Percentiles rank a stretch among this genome's conserved stretches.
These are phyloP conservation scores for Cyanoliseus patagonus DNA, from an alignment of 2,113 vertebrate species.

Conservation along the genomic window DNA sequence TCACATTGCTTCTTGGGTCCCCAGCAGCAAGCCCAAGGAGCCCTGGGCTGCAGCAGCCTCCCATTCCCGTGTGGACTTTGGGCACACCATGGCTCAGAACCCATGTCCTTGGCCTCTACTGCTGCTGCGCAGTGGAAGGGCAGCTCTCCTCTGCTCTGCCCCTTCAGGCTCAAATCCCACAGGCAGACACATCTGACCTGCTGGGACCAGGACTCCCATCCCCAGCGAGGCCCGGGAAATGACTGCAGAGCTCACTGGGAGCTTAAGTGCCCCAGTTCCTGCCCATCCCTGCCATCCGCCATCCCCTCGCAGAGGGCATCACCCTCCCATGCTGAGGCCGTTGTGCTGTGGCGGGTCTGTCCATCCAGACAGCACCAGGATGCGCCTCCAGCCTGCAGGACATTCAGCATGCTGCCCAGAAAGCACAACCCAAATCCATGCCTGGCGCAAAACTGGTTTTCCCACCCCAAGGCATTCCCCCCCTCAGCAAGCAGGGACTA, in stretches of 20 bases:
- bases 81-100: neutral
- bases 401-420: neutral
- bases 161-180: neutral
- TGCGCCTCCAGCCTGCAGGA: neutral
- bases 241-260: neutral
- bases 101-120: neutral
- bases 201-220: neutral
- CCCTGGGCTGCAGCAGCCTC: neutral
- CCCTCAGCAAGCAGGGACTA: neutral
- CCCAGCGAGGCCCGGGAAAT: neutral
- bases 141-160: neutral
- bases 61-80: neutral
- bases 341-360: neutral
- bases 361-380: neutral
- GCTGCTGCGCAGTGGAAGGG: neutral
- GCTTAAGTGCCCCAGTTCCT: neutral
- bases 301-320: fast-evolving
- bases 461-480: neutral
- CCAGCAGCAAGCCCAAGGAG: neutral
- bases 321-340: neutral
- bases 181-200: neutral
- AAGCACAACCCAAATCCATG: neutral
- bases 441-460: neutral
- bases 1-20: fast-evolving
- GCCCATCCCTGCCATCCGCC: neutral